Conservation (phyloP, 2,888 invertebrate genomes). For the Drosophila ezoana region DNA sequence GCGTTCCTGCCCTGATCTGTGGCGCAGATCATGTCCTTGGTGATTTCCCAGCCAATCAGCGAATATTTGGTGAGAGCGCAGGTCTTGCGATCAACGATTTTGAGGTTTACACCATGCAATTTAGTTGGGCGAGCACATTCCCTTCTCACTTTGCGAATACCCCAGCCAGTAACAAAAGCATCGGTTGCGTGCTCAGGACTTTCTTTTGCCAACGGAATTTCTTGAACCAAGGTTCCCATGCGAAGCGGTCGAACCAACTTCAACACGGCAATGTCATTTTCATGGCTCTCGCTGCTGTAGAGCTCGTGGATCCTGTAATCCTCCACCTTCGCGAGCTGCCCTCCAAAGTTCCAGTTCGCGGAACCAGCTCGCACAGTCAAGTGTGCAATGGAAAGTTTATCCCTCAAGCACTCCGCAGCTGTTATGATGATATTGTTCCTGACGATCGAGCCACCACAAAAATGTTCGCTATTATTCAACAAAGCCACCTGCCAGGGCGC, state of each 20-base stretch:
- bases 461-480: neutral
- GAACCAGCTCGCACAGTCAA: constrained; percentile 25
- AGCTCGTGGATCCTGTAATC: constrained; percentile 4
- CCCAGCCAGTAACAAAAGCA: constrained; percentile 26
- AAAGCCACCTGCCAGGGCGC: constrained; percentile 25
- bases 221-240: neutral
- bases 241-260: neutral
- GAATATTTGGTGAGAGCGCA: constrained; percentile 10
- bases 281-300: neutral
- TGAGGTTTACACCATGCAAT: neutral
- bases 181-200: neutral
- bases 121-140: neutral
- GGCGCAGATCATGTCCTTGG: constrained; percentile 32
- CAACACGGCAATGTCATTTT: constrained; percentile 18
- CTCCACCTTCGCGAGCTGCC: constrained; percentile 10
- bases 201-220: constrained; percentile 1
- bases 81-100: neutral
- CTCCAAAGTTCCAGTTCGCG: constrained; percentile 10
- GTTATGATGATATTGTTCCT: constrained; percentile 16
- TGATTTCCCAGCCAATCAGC: constrained; percentile 7
- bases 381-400: neutral
- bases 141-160: neutral
- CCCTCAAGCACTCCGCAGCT: constrained; percentile 15
- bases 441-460: constrained; percentile 23
- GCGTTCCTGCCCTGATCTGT: constrained; percentile 7